Evolutionary conservation across 2,797 vertebrate species (phyloP).

Genomic region (Siniperca obscura): DNA sequence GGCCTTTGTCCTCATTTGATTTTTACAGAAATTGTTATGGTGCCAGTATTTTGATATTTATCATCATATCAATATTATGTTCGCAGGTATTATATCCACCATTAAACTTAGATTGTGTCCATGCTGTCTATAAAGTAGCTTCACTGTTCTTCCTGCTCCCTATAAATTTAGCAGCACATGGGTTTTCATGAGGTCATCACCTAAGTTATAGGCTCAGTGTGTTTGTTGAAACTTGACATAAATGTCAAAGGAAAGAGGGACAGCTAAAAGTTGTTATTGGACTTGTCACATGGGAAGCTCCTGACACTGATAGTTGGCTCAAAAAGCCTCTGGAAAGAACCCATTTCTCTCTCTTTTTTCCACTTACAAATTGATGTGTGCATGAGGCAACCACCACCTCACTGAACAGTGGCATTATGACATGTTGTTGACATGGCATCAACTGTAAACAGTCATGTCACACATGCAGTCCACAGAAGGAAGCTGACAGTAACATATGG

Average conservation of each 20-base stretch:
- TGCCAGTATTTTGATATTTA: neutral
- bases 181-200: constrained; percentile 38
- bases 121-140: neutral
- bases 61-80: neutral
- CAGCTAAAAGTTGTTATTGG: constrained; percentile 31
- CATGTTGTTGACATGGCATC: constrained; percentile 8
- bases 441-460: neutral
- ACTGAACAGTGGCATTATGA: neutral
- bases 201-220: constrained; percentile 32
- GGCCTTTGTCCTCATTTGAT: constrained; percentile 10
- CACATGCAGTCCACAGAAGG: neutral
- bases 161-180: constrained; percentile 12
- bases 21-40: constrained; percentile 23
- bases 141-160: neutral
- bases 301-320: constrained; percentile 33
- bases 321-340: constrained; percentile 18
- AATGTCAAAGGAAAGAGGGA: constrained; percentile 25
- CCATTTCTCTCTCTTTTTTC: constrained; percentile 6
- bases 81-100: neutral
- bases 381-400: constrained; percentile 3
- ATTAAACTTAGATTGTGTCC: constrained; percentile 9
- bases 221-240: constrained; percentile 40
- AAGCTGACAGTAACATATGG: neutral
- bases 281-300: constrained; percentile 32
- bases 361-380: constrained; percentile 12